These are phyloP conservation scores for Amphipyra berbera DNA, from an alignment of 2,888 invertebrate species.

Conservation along the genomic window DNA sequence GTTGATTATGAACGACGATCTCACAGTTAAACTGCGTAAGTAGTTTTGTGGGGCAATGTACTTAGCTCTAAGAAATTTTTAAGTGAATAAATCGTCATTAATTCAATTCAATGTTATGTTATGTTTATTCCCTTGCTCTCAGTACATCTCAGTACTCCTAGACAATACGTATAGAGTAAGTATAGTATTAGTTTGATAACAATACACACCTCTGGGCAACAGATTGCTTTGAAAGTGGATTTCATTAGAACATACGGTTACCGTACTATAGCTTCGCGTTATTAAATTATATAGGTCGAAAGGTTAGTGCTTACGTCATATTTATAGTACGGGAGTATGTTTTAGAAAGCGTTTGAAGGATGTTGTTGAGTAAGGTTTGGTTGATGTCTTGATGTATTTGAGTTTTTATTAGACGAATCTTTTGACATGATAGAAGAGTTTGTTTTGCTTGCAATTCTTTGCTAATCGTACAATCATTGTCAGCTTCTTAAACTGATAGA, in stretches of 20 bases:
- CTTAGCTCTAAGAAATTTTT: too few species aligned
- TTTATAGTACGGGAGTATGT: conserved; percentile 25
- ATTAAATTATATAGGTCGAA: conserved; percentile 60
- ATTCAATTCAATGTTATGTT: too few species aligned
- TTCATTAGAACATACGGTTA: conserved; percentile 79
- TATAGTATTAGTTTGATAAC: conserved; percentile 78
- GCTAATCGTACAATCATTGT: too few species aligned
- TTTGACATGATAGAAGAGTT: too few species aligned
- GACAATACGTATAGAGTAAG: conserved; percentile 61
- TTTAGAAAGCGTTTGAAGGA: conserved; percentile 43
- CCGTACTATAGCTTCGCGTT: conserved; percentile 52
- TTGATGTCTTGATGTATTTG: neutral
- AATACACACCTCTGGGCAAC: conserved; percentile 78
- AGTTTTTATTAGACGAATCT: neutral
- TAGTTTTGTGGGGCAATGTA: too few species aligned
- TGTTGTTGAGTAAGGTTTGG: neutral
- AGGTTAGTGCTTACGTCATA: conserved; percentile 54
- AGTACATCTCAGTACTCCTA: conserved; percentile 31
- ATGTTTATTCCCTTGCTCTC: conserved; percentile 21
- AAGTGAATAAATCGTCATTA: too few species aligned
- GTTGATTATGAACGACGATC: too few species aligned
- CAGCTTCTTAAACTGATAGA: too few species aligned
- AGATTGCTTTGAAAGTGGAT: conserved; percentile 81
- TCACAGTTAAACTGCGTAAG: too few species aligned
- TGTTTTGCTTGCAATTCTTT: too few species aligned